Evolutionary conservation across 2,888 invertebrate species (phyloP), one percentile per base, ranked within the genome.

Genomic region (Polyommatus icarus): DNA sequence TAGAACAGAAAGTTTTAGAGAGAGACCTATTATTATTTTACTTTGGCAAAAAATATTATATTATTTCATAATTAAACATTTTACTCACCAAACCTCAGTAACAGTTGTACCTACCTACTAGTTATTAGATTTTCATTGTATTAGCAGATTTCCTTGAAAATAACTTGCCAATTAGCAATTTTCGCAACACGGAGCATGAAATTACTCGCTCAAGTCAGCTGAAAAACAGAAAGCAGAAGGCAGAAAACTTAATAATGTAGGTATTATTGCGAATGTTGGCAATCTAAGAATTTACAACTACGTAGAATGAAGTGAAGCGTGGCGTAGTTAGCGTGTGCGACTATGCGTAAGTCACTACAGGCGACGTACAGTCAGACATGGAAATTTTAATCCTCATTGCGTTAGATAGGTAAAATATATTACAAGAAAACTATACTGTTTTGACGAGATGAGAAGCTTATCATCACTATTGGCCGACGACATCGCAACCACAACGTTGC

Each of bases 271-370:
- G 78, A 80, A 79, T 79, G 78, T 78, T 80, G 79, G 78, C 75
- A 59, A 80, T 78, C 79, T 79, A 79, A 81, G 82, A 83, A 82
- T 81, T 82, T 82, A 80, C 82, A 82, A 82, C 83, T 80, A 83
- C 78, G 77, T 78, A 76, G 24, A 24, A 29, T n/a, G 20, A 12
- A 82, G 81, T 77, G 80, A 83, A 83, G 82, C 85, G 84, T 83
- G 78, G 8, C 82, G 81, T 88, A 86, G 88, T 88, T 89, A 87
- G 87, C 82, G 83, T 78, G 84, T 82, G 83, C 82, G 82, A 78
- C 87, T 85, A 85, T 80, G 85, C 82, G 84, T 80, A 80, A 84
- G 81, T 20, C 75, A 75, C 77, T 32, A 36, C 24, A 61, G 20
- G 61, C 20, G 7, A 59, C 6, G 20, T 59, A n/a, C 59, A 59